A percentile compares a stretch with the other conserved stretches of the same genome.
Evolutionary conservation across 1,140 invertebrate genomes (phyloP).

Genomic region (Drosophila varians): DNA sequence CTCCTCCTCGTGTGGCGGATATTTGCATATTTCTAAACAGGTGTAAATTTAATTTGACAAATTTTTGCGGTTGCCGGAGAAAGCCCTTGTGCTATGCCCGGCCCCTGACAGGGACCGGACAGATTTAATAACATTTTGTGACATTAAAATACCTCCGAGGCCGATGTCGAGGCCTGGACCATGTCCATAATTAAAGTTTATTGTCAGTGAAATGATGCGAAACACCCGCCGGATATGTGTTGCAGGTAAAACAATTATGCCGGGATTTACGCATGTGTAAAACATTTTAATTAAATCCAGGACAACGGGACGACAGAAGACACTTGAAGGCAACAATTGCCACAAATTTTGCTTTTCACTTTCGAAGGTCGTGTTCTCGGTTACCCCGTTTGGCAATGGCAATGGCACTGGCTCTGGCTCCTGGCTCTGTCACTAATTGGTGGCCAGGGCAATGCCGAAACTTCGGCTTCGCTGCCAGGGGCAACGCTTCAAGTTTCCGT

Average conservation of each 20-base stretch:
- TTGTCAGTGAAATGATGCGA: conserved; percentile 24
- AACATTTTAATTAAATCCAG: conserved; percentile 72
- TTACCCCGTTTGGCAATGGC: background rate
- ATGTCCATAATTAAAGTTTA: conserved; percentile 50
- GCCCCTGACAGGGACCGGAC: background rate
- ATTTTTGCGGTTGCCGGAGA: conserved; percentile 35
- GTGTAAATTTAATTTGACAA: conserved; percentile 57
- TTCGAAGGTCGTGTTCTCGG: conserved; percentile 30
- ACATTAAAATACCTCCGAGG: conserved; percentile 19
- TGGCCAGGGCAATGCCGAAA: conserved; percentile 48
- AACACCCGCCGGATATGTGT: background rate
- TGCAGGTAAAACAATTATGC: conserved; percentile 48
- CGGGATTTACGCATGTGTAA: conserved; percentile 53
- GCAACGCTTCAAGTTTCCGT: conserved; percentile 58
- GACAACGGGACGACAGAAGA: background rate
- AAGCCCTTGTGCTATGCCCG: background rate
- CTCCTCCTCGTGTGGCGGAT: conserved; percentile 3
- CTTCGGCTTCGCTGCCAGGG: conserved; percentile 53
- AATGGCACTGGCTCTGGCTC: background rate
- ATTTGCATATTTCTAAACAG: conserved; percentile 51
- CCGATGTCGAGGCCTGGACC: background rate
- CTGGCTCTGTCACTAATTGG: conserved; percentile 55
- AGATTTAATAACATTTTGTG: conserved; percentile 41
- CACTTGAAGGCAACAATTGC: conserved; percentile 37
- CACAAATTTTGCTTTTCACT: conserved; percentile 37